Evolutionary conservation across 2,888 invertebrate species (phyloP).

Genomic region (Oeneis ivallda): DNA sequence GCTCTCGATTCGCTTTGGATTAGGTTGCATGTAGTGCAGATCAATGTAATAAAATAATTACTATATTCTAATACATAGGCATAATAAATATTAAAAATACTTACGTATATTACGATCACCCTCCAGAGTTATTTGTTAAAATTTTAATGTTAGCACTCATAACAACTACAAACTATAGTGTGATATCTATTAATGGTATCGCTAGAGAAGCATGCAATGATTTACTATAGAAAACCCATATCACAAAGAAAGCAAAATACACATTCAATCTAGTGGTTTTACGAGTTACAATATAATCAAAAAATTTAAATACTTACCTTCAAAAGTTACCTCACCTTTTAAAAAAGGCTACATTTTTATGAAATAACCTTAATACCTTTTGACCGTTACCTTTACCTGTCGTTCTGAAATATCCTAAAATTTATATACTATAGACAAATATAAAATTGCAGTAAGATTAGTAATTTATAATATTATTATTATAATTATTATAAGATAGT

Average conservation of each 20-base stretch:
- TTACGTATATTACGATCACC: conserved; percentile 62
- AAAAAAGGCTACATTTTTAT: conserved; percentile 67
- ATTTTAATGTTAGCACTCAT: conserved; percentile 57
- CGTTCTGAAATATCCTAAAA: conserved; percentile 70
- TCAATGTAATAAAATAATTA: conserved; percentile 21
- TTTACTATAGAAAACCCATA: conserved; percentile 56
- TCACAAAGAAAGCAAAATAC: conserved; percentile 64
- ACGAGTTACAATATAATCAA: conserved; percentile 12
- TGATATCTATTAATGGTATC: conserved; percentile 37
- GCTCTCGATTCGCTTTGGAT: conserved; percentile 36
- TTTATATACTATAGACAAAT: conserved; percentile 63
- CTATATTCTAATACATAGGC: conserved; percentile 41
- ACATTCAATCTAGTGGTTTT: conserved; percentile 35
- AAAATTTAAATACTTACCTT: conserved; percentile 66
- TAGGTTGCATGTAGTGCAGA: conserved; percentile 55
- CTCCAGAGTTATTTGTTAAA: conserved; percentile 52
- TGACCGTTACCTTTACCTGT: conserved; percentile 74
- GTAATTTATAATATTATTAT: conserved; percentile 76
- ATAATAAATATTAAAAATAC: conserved; percentile 55
- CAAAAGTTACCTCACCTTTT: conserved; percentile 65
- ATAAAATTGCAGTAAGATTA: conserved; percentile 70
- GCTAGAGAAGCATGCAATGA: conserved; percentile 59
- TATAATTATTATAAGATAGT: conserved; percentile 56
- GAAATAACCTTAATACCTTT: conserved; percentile 55
- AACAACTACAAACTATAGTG: conserved; percentile 23